Evolutionary conservation across 2,888 invertebrate species (phyloP), one percentile per base, ranked within the genome.

Genomic region (Seira ritae): DNA sequence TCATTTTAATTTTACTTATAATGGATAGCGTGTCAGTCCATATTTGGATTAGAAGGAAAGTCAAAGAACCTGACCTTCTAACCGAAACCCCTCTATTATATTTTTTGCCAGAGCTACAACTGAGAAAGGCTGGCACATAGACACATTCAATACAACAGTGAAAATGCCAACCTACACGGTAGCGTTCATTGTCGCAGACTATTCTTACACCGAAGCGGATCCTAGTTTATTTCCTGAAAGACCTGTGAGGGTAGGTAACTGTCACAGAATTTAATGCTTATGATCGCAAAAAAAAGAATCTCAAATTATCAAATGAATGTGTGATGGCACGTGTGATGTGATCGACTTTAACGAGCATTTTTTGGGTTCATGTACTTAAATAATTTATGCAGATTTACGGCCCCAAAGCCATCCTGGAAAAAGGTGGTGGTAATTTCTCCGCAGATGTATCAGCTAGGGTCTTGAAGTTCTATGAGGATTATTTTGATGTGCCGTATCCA

Each of bases 141-240:
- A 88, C 71, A 80, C 84, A n/a, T 88, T 87, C 81, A 85, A 84
- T 24, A 86, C 87, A 10, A 86, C 87, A 3, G 84, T 84, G 6
- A 77, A 70, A 74, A 88, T 88, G 88, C 85, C 88, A 24, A 85
- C 88, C 8, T 88, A 88, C 72, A 73, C 88, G 24, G 71, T 88
- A 22, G 87, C 88, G 2, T 80, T 87, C 17, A 60, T 88, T 12
- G 86, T 88, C 10, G 87, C 88, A 1, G 85, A 87, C 19, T 87
- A 73, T 69, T 66, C 62, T 15, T 85, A 70, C 66, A 81, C 84
- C 8, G 85, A 83, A 46, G 87, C 87, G 1, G 81, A 86, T 37
- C 67, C 74, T 37, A 75, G 46, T 19, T 69, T 87, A 22, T 87
- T 86, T 68, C 76, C 80, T 10, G 82, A 77, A 23, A 86, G 84